Conservation (phyloP, 2,797 vertebrate species). For the Triplophysa yarkandensis region DNA sequence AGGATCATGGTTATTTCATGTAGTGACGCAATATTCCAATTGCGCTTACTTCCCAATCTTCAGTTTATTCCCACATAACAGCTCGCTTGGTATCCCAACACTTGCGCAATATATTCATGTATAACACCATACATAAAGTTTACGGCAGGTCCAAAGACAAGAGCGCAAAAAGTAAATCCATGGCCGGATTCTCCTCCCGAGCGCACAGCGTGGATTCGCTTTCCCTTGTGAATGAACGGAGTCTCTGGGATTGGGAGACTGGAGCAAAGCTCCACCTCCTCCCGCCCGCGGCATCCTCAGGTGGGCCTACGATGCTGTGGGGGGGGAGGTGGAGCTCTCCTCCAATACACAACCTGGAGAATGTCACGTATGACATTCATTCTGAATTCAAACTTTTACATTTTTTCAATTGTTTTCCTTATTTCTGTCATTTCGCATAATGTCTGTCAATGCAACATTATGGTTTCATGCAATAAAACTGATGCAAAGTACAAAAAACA, state of each 20-base stretch:
- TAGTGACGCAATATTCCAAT: constrained; percentile 1
- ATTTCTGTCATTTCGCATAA: too few relatives aligned
- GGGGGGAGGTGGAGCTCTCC: constrained; percentile 18
- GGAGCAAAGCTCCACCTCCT: constrained; percentile 66
- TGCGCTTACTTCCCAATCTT: constrained; percentile 42
- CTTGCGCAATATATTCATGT: neutral
- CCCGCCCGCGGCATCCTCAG: constrained; percentile 36
- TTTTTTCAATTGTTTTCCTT: neutral
- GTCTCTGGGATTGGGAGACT: constrained; percentile 71
- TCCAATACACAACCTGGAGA: neutral
- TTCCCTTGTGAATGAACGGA: constrained; percentile 68
- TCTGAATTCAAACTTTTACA: neutral
- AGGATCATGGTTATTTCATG: constrained; percentile 46
- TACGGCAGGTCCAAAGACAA: constrained; percentile 45
- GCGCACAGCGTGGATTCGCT: neutral
- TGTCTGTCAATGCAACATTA: too few relatives aligned
- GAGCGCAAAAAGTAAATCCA: constrained; percentile 67
- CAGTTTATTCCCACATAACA: constrained; percentile 49
- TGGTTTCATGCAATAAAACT: too few relatives aligned
- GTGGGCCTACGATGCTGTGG: constrained; percentile 35
- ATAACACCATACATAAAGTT: constrained; percentile 38
- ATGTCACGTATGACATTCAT: neutral
- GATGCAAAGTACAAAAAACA: too few relatives aligned
- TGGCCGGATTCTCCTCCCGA: constrained; percentile 47
- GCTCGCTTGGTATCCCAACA: constrained; percentile 23